A percentile compares a stretch with the other conserved stretches of the same genome.
phyloP scores from a whole-genome alignment of 2,888 invertebrate species.

The Drosophila neotestacea region DNA sequence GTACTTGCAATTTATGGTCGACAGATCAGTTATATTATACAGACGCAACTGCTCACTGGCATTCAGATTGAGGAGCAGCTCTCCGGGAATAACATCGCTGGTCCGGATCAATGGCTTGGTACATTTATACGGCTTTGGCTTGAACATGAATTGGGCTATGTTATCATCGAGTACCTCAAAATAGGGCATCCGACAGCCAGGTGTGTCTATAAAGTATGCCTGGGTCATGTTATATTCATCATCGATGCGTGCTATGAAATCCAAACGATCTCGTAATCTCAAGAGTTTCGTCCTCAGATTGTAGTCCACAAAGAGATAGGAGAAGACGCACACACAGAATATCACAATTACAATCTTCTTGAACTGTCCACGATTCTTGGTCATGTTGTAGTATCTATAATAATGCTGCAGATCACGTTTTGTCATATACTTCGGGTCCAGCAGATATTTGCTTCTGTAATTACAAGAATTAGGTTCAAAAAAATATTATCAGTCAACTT shows the following conservation, averaged over 20 bases:
- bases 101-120: conserved; percentile 72
- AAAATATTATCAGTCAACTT: conserved; percentile 1
- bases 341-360: conserved; percentile 82
- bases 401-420: conserved; percentile 83
- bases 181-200: conserved; percentile 85
- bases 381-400: conserved; percentile 82
- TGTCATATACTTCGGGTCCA: conserved; percentile 84
- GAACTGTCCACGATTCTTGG: conserved; percentile 78
- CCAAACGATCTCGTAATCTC: conserved; percentile 80
- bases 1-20: conserved; percentile 78
- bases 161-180: conserved; percentile 82
- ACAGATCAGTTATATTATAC: conserved; percentile 76
- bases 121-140: conserved; percentile 75
- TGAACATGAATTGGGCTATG: conserved; percentile 81
- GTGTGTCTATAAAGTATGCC: conserved; percentile 84
- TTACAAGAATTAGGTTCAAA: neutral
- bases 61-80: conserved; percentile 77
- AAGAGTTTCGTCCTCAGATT: conserved; percentile 83
- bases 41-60: conserved; percentile 65
- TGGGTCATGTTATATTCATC: conserved; percentile 79
- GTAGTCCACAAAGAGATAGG: conserved; percentile 84
- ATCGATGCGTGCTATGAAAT: conserved; percentile 82
- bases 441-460: conserved; percentile 79
- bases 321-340: conserved; percentile 82
- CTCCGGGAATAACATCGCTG: conserved; percentile 64